Evolutionary conservation across 2,797 vertebrate species (phyloP).

Genomic region (Pipistrellus nathusii): DNA sequence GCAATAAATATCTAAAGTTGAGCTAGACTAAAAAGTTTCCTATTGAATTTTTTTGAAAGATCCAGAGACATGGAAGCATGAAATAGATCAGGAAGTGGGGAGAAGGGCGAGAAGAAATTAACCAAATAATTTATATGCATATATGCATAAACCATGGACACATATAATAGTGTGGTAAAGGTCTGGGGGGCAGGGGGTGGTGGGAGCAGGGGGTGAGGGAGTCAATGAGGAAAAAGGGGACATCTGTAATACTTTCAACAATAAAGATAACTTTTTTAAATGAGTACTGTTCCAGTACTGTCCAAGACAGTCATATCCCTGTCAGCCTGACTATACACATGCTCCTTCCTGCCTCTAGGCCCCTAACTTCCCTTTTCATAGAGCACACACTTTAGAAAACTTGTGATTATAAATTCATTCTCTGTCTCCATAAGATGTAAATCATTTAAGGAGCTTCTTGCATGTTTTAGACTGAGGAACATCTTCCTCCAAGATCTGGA

Average conservation of each 20-base stretch:
- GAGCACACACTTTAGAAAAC: not conserved
- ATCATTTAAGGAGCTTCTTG: slow-evolving; percentile 43
- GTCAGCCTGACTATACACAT: not conserved
- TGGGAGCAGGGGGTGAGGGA: too few relatives aligned
- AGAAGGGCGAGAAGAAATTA: too few relatives aligned
- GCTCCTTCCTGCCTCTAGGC: not conserved
- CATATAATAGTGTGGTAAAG: too few relatives aligned
- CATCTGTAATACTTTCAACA: too few relatives aligned
- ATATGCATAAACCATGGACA: too few relatives aligned
- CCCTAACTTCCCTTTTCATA: not conserved
- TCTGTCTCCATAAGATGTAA: slow-evolving; percentile 35
- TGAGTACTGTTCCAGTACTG: not conserved
- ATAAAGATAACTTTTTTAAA: too few relatives aligned
- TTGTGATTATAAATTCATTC: not conserved
- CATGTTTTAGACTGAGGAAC: not conserved
- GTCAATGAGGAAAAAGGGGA: too few relatives aligned
- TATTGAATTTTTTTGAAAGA: not conserved
- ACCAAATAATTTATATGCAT: too few relatives aligned
- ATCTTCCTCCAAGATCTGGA: not conserved
- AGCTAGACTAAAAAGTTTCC: not conserved
- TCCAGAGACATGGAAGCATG: too few relatives aligned
- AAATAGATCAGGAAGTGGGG: too few relatives aligned
- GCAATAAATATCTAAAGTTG: slow-evolving; percentile 19
- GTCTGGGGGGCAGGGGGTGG: too few relatives aligned
- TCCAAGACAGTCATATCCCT: not conserved